These are phyloP conservation scores for Eristalis intricaria DNA, from an alignment of 2,888 invertebrate species.

Conservation along the genomic window DNA sequence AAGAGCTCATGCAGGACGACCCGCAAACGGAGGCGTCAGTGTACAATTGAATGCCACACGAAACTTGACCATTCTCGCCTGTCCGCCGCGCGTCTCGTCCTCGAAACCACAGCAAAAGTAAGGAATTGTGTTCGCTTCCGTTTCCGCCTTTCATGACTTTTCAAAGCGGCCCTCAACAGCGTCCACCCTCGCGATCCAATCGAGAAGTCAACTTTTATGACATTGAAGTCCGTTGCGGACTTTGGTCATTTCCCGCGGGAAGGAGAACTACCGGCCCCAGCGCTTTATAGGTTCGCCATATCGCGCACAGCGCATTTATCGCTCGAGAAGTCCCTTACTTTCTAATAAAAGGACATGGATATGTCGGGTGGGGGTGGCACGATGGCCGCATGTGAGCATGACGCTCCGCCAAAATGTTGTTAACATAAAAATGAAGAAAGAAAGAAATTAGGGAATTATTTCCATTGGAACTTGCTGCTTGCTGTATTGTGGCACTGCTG, in stretches of 20 bases:
- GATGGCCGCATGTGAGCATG: too few relatives aligned
- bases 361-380: neutral
- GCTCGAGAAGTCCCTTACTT: constrained; percentile 48
- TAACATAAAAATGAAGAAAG: constrained; percentile 59
- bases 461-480: constrained; percentile 12
- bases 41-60: constrained; percentile 75
- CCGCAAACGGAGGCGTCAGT: constrained; percentile 72
- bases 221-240: constrained; percentile 50
- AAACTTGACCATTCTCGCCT: constrained; percentile 73
- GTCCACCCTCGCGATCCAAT: neutral
- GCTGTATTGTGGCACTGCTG: too few relatives aligned
- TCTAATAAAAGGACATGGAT: constrained; percentile 57
- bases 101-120: constrained; percentile 72
- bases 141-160: neutral
- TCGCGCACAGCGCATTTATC: constrained; percentile 54
- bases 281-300: constrained; percentile 56
- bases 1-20: constrained; percentile 27
- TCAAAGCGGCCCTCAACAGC: neutral
- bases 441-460: constrained; percentile 41
- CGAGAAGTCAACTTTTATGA: constrained; percentile 41
- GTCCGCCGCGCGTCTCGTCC: constrained; percentile 16
- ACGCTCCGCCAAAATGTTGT: neutral
- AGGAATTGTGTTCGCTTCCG: constrained; percentile 53
- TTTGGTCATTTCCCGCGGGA: constrained; percentile 3
- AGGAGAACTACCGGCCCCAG: constrained; percentile 19